Evolutionary conservation across 2,888 invertebrate genomes (phyloP), one percentile per base, ranked within the genome.

Genomic region (Eupithecia abbreviata): DNA sequence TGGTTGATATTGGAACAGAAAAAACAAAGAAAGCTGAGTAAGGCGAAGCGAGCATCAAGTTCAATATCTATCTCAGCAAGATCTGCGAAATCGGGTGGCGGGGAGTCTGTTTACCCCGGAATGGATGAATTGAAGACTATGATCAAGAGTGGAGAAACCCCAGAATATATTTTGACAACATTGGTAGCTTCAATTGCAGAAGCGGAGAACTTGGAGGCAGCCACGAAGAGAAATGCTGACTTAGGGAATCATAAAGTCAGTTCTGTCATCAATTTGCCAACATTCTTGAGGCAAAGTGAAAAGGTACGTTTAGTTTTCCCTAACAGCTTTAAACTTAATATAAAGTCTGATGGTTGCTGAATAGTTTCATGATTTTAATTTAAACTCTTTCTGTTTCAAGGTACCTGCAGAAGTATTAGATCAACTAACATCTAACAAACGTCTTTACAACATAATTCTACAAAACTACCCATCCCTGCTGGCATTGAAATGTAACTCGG

Each of bases 251-350:
- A 92, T 47, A 95, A 93, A 90, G 93, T 92, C 77, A 96, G 96
- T 84, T 98, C 98, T 72, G 97, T 97, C 76, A 96, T 98, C 49
- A 97, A 97, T 90, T 92, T 98, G 73, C 98, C 98, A 3, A 98
- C 98, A 4, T 98, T 97, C 90, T 95, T 98, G 71, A 96, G 95
- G 85, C 96, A 97, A 90, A 96, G 96, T 85, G 97, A 97, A 91
- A 97, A 96, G 95, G 97, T 97, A 92, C 81, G 12, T 43, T 72
- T n/a, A 5, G 79, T 71, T 72, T 69, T 43, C 68, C 41, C 73
- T 73, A 65, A 2, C 43, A 69, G 67, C 15, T 42, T 66, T 41
- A 65, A 66, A 2, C 15, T 42, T 9, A 15, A 42, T 66, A 13
- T 42, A 15, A 5, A 42, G 42, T 66, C 42, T 42, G 18, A 10